Base-by-base conservation (phyloP, 1,140 invertebrate species). In the Drosophila gunungcola region DNA sequence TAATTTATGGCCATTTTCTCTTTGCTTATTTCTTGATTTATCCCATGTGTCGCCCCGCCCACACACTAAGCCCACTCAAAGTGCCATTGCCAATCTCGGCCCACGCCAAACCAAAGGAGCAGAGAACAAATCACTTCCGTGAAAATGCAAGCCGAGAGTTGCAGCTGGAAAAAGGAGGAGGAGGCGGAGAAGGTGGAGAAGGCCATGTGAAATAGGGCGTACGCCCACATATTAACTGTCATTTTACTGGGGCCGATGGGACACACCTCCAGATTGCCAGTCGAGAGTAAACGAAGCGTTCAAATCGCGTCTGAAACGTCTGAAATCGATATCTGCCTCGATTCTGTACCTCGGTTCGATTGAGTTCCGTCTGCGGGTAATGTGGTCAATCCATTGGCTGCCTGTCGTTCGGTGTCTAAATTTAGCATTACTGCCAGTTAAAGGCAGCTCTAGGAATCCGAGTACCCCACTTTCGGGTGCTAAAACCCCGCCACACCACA, bases 391-490 rank as follows among this genome's bases (percentile, higher is more conserved):
- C 52, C 58, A 65, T 53, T 45, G 46, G 41, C 61, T 62, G 13
- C 36, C 16, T 42, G 41, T 45, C 45, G 32, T 55, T 49, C 43
- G 54, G 36, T 49, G 53, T 64, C 81, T 88, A 89, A 68, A 89
- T 89, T 67, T 88, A 89, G 84, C 54, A 54, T 79, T 62, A 83
- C 72, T 79, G 72, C 70, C 72, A 83, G 73, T 83, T 72, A 82
- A 70, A 67, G 53, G 42, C 51, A 49, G 27, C 29, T 45, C 41
- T 39, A 27, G 51, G 48, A 45, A 63, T 69, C 73, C 56, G 68
- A 52, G 57, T 45, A 7, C 42, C 56, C 29, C 42, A 13, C n/a
- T 49, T 49, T 49, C 6, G 46, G 27, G n/a, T 16, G 27, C 43
- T 7, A 42, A 13, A 39, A 29, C 13, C 32, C n/a, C 38, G 16